Evolutionary conservation across 1,140 invertebrate genomes (phyloP), one percentile per base, ranked within the genome.

Genomic region (Papilio polyxenes): DNA sequence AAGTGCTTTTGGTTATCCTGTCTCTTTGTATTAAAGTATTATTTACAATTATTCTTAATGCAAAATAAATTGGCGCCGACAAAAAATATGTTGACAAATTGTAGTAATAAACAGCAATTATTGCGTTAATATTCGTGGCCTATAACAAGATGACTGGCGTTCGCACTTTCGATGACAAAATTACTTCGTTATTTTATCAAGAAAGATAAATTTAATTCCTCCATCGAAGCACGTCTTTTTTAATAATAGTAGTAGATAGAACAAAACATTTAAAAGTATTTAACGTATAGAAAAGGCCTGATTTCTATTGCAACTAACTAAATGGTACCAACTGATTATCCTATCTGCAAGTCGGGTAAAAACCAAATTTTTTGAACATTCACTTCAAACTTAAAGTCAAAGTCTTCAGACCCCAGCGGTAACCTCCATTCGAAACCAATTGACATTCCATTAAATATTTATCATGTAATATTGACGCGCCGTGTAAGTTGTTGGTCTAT

Each of bases 391-490:
- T 65, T 65, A 65, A 65, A 40, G 37, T 72, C 23, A 37, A 69
- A 69, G 65, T 37, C 31, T 72, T 72, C 11, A 13, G 65, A 72
- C 65, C 13, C 11, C 65, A 72, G 31, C 10, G 65, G 31, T 72
- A 72, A 72, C 65, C 65, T 72, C 65, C 65, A 37, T 72, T 72
- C 31, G 13, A 72, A 72, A 72, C 37, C 23, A 72, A 72, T 72
- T 72, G 65, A 72, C 65, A 72, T 72, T 72, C 65, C 65, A 72
- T 72, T 72, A 72, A 72, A 72, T 72, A 72, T 72, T 72, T 72
- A 72, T 72, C 23, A 72, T 72, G 40, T 72, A 72, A 72, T 72
- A 72, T 72, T 72, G 65, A 72, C 65, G 65, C 65, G 31, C 65
- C 65, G 31, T 72, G 65, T 72, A 72, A 72, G 65, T 72, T 72